Evolutionary conservation across 2,797 vertebrate genomes (phyloP).

Genomic region (Hemitrygon akajei): DNA sequence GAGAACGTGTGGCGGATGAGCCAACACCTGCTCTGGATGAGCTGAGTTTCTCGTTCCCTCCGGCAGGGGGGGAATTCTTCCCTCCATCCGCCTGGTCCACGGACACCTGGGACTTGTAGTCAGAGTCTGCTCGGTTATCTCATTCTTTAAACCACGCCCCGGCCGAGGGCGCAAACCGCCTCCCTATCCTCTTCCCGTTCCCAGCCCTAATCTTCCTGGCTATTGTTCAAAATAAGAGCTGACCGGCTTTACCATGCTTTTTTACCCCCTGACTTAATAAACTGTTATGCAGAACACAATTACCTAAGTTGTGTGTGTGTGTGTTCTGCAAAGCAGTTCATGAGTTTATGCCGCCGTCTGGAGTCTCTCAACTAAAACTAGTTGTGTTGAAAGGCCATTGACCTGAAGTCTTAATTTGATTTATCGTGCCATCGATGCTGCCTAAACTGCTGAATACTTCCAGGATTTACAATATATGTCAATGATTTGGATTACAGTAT

Average conservation of each 20-base stretch:
- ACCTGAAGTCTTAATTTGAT: too few relatives aligned
- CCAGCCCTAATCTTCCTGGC: neutral
- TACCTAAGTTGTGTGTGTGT: neutral
- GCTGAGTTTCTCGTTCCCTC: neutral
- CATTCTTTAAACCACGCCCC: neutral
- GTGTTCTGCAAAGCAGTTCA: too few relatives aligned
- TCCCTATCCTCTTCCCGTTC: neutral
- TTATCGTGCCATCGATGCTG: too few relatives aligned
- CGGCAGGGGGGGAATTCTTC: neutral
- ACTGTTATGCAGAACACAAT: neutral
- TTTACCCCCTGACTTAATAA: neutral
- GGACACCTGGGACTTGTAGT: constrained; percentile 29
- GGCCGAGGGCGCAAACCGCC: neutral
- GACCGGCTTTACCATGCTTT: neutral
- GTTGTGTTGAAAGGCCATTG: too few relatives aligned
- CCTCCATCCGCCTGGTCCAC: neutral
- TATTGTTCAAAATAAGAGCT: neutral
- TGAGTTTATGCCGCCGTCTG: too few relatives aligned
- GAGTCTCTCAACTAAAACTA: neutral
- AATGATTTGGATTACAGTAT: too few relatives aligned
- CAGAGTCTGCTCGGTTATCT: neutral
- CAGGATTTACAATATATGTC: too few relatives aligned
- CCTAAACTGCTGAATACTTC: too few relatives aligned
- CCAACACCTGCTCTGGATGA: constrained; percentile 32
- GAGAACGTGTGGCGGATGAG: neutral